Percentiles rank a stretch among this genome's conserved stretches.
These are phyloP conservation scores for Hartigia nigra DNA, from an alignment of 2,888 invertebrate species.

Conservation along the genomic window DNA sequence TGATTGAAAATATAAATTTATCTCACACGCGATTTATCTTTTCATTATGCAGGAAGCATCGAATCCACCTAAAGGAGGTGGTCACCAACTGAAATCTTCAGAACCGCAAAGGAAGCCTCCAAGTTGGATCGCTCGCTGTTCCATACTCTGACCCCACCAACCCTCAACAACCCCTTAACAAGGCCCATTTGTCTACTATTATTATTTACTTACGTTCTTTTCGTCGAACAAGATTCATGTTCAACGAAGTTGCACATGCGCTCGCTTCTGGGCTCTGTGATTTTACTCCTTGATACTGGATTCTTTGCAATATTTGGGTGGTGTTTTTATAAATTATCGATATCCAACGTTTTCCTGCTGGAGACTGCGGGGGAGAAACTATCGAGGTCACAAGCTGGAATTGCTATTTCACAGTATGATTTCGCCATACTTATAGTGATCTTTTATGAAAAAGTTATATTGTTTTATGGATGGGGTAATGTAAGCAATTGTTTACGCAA, in stretches of 20 bases:
- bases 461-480: neutral
- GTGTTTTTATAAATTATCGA: slow-evolving; percentile 47
- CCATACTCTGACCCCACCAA: slow-evolving; percentile 82
- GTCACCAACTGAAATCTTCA: slow-evolving; percentile 80
- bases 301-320: slow-evolving; percentile 43
- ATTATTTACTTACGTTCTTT: slow-evolving; percentile 54
- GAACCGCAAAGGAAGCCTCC: slow-evolving; percentile 85
- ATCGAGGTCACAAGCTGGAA: slow-evolving; percentile 36
- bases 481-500: neutral
- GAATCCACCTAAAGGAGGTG: slow-evolving; percentile 86
- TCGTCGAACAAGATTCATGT: slow-evolving; percentile 55
- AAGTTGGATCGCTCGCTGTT: slow-evolving; percentile 88
- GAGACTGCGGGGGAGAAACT: slow-evolving; percentile 44
- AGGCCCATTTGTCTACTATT: slow-evolving; percentile 53
- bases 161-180: slow-evolving; percentile 39
- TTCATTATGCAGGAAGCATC: slow-evolving; percentile 80
- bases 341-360: slow-evolving; percentile 38
- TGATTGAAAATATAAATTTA: neutral
- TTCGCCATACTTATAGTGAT: neutral
- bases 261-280: slow-evolving; percentile 41
- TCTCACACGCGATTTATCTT: neutral
- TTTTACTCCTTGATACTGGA: slow-evolving; percentile 53
- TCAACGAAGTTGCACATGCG: slow-evolving; percentile 41
- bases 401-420: slow-evolving; percentile 1
- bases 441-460: slow-evolving; percentile 3